These are phyloP conservation scores for Andrena cerasifolii DNA, from an alignment of 1,140 invertebrate species.

Conservation along the genomic window DNA sequence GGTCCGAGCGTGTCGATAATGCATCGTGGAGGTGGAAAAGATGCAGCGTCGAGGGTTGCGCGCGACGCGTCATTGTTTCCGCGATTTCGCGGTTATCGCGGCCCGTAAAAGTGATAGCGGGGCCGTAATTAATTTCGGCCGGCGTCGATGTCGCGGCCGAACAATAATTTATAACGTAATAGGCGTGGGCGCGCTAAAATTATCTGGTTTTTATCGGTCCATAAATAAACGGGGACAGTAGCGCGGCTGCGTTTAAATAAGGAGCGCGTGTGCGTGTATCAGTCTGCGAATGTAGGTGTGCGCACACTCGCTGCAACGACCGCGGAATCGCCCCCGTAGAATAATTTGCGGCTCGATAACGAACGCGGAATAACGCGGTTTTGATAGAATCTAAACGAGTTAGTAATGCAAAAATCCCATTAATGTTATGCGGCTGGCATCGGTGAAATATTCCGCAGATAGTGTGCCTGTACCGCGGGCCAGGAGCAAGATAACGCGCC, in stretches of 20 bases:
- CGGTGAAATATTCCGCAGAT: conserved; percentile 50
- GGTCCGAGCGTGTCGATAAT: too few species aligned
- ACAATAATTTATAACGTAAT: conserved; percentile 51
- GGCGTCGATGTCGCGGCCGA: conserved; percentile 15
- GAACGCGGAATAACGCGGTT: conserved; percentile 31
- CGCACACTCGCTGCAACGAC: not conserved
- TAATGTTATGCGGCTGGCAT: conserved; percentile 43
- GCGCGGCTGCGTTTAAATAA: conserved; percentile 11
- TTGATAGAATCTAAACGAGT: conserved; percentile 54
- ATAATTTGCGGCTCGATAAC: conserved; percentile 55
- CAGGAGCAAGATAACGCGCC: conserved; percentile 9
- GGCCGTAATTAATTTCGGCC: conserved; percentile 44
- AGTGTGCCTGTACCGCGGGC: not conserved
- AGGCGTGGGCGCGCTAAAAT: conserved; percentile 28
- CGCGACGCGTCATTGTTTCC: conserved; percentile 37
- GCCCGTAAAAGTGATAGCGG: conserved; percentile 45
- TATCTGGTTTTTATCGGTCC: conserved; percentile 48
- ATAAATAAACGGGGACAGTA: conserved; percentile 42
- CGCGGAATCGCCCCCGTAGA: conserved; percentile 1
- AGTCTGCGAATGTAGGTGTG: not conserved
- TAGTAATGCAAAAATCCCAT: conserved; percentile 61
- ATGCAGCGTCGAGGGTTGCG: too few species aligned
- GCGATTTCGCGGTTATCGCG: conserved; percentile 43
- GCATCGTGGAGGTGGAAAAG: too few species aligned
- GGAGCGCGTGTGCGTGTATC: not conserved